A percentile compares a stretch with the other conserved stretches of the same genome.
phyloP scores from a whole-genome alignment of 2,888 invertebrate species.

The Pseudococcus jackbeardsleyi region DNA sequence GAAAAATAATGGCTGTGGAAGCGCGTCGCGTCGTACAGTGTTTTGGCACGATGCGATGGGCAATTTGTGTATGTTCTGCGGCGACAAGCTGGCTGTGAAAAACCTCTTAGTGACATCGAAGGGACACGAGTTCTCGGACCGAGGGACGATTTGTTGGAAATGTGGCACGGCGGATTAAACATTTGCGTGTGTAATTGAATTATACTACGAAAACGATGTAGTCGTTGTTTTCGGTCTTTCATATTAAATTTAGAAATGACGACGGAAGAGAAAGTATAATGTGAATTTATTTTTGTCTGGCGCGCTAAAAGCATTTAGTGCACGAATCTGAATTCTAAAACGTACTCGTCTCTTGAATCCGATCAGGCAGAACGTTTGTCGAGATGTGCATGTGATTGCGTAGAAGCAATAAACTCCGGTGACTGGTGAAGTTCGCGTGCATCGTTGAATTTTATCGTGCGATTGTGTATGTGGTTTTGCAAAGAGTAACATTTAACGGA shows the following conservation, averaged over 20 bases:
- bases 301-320: constrained; percentile 25
- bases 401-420: background rate
- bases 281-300: constrained; percentile 42
- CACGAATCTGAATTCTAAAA: background rate
- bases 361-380: constrained; percentile 31
- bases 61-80: background rate
- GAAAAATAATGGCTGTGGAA: background rate
- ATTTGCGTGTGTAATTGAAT: constrained; percentile 34
- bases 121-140: background rate
- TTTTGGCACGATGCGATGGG: constrained; percentile 1
- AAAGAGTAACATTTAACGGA: background rate
- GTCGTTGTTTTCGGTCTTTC: constrained; percentile 19
- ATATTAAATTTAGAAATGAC: constrained; percentile 42
- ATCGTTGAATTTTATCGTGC: background rate
- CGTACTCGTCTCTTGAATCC: background rate
- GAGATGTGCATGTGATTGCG: constrained; percentile 28
- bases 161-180: background rate
- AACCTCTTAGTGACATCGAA: background rate
- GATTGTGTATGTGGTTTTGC: background rate
- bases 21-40: background rate
- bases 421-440: constrained; percentile 2
- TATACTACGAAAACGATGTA: constrained; percentile 9
- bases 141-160: background rate
- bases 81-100: constrained; percentile 41
- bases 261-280: constrained; percentile 42